Evolutionary conservation across 2,113 vertebrate genomes (phyloP).

Genomic region (Campylomormyrus tamandua): DNA sequence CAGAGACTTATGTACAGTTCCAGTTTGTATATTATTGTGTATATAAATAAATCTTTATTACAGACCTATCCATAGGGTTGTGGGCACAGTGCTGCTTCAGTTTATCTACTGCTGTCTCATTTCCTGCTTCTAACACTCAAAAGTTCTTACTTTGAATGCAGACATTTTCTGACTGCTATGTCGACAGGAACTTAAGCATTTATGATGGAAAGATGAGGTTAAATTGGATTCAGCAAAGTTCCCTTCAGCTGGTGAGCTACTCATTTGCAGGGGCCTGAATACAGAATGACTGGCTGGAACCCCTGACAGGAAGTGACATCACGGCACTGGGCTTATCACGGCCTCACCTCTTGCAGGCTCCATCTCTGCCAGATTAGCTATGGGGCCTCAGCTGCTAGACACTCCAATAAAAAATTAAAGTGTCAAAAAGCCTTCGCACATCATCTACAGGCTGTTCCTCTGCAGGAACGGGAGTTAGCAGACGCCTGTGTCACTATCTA

Average conservation of each 20-base stretch:
- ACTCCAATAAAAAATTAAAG: not conserved
- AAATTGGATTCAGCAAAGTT: not conserved
- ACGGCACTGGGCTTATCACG: not conserved
- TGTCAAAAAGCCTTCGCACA: not conserved
- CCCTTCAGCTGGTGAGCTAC: not conserved
- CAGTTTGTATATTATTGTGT: conserved; percentile 55
- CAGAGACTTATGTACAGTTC: conserved; percentile 59
- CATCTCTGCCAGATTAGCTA: not conserved
- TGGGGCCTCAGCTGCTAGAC: not conserved
- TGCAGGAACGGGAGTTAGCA: not conserved
- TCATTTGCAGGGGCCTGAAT: not conserved
- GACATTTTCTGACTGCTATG: not conserved
- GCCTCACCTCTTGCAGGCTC: not conserved
- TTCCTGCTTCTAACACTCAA: not conserved
- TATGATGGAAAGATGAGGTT: not conserved
- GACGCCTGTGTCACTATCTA: not conserved
- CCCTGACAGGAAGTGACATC: not conserved
- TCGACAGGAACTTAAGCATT: not conserved
- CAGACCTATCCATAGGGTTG: not conserved
- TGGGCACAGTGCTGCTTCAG: not conserved
- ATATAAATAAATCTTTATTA: conserved; percentile 52
- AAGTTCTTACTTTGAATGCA: not conserved
- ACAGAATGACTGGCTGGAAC: not conserved
- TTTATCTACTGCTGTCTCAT: not conserved
- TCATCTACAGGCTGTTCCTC: not conserved